Conservation (phyloP, 1,140 invertebrate genomes). For the Andricus grossulariae region DNA sequence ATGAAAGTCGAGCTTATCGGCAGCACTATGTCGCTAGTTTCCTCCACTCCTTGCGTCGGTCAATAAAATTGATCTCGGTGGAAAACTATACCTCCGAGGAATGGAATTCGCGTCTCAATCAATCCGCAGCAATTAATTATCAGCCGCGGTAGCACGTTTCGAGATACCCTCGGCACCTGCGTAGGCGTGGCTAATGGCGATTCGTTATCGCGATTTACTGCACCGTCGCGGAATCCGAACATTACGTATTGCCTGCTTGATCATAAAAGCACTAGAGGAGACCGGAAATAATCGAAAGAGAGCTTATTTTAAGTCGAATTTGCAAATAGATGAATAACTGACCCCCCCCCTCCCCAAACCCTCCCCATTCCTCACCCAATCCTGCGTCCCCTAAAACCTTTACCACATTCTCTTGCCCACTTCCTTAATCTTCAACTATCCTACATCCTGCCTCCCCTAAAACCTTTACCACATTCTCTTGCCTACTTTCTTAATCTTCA, state of each 20-base stretch:
- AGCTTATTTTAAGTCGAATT: too few species aligned
- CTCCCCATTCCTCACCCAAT: too few species aligned
- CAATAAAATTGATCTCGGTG: constrained; percentile 5
- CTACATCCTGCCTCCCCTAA: too few species aligned
- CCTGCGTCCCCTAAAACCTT: too few species aligned
- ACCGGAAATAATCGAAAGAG: too few species aligned
- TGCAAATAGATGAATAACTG: too few species aligned
- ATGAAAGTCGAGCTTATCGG: constrained; percentile 18
- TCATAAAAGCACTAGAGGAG: too few species aligned
- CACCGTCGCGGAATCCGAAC: constrained; percentile 47
- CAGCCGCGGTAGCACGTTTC: constrained; percentile 52
- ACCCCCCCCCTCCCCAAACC: too few species aligned
- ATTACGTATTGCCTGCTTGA: background rate
- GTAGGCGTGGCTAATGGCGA: constrained; percentile 55
- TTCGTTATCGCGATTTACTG: constrained; percentile 58
- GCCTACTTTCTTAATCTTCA: too few species aligned
- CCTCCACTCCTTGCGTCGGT: constrained; percentile 11
- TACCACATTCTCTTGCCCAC: too few species aligned
- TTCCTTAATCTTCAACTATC: too few species aligned
- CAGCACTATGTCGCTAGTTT: constrained; percentile 2
- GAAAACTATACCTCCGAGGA: constrained; percentile 9
- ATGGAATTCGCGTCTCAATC: constrained; percentile 31
- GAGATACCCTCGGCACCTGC: constrained; percentile 52
- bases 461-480: too few species aligned
- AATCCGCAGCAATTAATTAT: constrained; percentile 36